Conservation (phyloP, 1,140 invertebrate species). For the Euborellia annulipes region DNA sequence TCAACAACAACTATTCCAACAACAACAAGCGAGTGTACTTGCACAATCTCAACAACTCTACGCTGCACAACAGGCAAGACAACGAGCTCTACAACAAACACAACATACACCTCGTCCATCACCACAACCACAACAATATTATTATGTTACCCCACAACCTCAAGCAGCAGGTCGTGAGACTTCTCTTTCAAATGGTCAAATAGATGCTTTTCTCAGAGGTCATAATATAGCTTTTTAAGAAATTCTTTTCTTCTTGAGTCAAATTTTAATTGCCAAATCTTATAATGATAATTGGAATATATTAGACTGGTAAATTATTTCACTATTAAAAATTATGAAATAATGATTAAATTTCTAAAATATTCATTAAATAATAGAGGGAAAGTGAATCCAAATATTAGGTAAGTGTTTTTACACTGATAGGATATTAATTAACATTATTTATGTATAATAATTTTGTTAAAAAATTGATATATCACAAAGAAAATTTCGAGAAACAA, state of each 20-base stretch:
- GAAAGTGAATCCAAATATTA: no score
- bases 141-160: conserved; percentile 39
- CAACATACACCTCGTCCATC: conserved; percentile 27
- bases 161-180: conserved; percentile 22
- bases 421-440: no score
- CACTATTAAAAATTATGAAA: no score
- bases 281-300: no score
- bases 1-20: conserved; percentile 45
- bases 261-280: no score
- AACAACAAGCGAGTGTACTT: conserved; percentile 45
- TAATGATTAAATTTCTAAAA: no score
- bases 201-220: conserved; percentile 62
- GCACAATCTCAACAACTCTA: conserved; percentile 57
- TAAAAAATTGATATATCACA: no score
- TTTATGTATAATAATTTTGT: no score
- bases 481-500: no score
- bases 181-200: conserved; percentile 42
- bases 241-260: not conserved
- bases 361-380: no score
- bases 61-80: conserved; percentile 48
- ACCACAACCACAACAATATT: conserved; percentile 37
- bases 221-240: conserved; percentile 48
- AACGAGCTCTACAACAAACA: conserved; percentile 23
- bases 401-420: no score
- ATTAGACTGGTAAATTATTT: no score